Percentiles rank a stretch among this genome's conserved stretches.
phyloP scores from a whole-genome alignment of 2,888 invertebrate species.

The Heliconius erato region DNA sequence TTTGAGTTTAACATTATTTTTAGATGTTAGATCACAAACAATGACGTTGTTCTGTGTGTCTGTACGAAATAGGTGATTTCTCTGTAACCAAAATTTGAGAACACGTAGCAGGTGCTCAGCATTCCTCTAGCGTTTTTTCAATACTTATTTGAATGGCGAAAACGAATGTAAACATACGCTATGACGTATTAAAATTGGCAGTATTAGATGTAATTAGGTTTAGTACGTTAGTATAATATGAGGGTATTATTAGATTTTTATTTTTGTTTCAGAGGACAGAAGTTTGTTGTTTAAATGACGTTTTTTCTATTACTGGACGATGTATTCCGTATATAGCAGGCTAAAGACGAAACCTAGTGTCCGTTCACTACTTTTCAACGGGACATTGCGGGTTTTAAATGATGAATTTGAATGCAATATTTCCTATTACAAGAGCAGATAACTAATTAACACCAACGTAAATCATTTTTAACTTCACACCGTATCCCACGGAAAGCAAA shows the following conservation, averaged over 20 bases:
- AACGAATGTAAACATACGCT: constrained; percentile 43
- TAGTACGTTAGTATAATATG: neutral
- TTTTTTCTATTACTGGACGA: neutral
- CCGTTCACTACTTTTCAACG: no score
- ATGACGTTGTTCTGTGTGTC: constrained; percentile 36
- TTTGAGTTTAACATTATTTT: constrained; percentile 24
- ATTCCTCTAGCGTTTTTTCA: constrained; percentile 42
- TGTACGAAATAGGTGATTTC: constrained; percentile 27
- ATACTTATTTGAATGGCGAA: constrained; percentile 48
- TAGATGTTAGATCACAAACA: constrained; percentile 24
- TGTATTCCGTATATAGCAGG: neutral
- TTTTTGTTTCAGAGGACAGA: neutral
- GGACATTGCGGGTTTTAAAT: no score
- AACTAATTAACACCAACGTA: no score
- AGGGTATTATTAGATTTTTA: neutral
- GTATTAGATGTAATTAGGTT: constrained; percentile 34
- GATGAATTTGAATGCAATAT: no score
- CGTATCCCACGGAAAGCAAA: no score
- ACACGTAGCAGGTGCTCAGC: constrained; percentile 47
- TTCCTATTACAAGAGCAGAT: no score
- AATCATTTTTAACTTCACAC: no score
- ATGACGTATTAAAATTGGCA: constrained; percentile 49
- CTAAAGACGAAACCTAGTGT: no score
- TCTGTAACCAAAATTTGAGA: constrained; percentile 33
- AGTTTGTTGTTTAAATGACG: neutral